Evolutionary conservation across 2,888 invertebrate genomes (phyloP), one percentile per base, ranked within the genome.

Genomic region (Strigamia maritima): DNA sequence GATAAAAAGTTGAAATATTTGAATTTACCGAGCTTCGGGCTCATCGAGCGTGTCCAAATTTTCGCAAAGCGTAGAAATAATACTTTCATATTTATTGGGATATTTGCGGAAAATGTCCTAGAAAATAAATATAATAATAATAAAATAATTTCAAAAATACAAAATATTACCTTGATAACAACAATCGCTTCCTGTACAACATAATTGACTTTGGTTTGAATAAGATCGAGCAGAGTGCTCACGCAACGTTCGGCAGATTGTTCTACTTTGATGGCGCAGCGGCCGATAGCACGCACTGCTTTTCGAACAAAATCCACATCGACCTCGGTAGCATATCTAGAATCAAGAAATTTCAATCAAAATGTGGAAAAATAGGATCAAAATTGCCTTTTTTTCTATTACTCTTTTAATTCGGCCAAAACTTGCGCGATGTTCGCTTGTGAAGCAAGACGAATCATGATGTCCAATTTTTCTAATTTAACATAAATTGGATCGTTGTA

Each of bases 401-500:
- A 89, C 87, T 99, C 98, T 87, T 99, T 99, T 65, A 99, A 88
- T 86, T 99, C 99, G 60, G 98, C 97, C 35, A 99, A 89, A 78
- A 98, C 98, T 87, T 99, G 98, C 0, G 97, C 95, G 83, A 99
- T 99, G 87, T 99, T 99, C 19, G 94, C 93, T 86, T 98, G 97
- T 74, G 96, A 97, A 19, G 99, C 98, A 82, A 99, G 89, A 19
- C 99, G 92, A 84, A 99, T 99, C 98, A 99, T 99, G 80, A 99
- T 99, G 86, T 99, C 99, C 83, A 99, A 85, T 86, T 99, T 99
- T 86, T 99, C 99, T 81, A 99, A 89, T 86, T 99, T 99, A 70
- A 99, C 99, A 87, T 99, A 99, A 86, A 99, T 99, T 0, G 99
- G 99, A 88, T 99, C 99, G 87, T 99, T 99, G 89, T 99, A 99